These are phyloP conservation scores for Salvelinus namaycush DNA, from an alignment of 2,113 vertebrate species.

Conservation along the genomic window DNA sequence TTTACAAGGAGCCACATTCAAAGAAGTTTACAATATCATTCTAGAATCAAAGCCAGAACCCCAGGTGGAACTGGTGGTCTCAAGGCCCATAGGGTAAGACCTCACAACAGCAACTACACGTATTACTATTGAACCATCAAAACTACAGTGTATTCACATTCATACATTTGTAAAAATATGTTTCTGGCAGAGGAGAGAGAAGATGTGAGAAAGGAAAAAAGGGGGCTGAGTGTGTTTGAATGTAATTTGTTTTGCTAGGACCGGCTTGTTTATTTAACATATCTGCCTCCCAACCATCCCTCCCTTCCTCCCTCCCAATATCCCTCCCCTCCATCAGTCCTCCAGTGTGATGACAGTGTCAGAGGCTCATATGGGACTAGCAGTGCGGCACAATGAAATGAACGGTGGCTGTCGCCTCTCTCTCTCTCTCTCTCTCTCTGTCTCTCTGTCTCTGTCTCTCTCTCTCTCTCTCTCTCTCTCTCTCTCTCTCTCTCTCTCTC, in stretches of 20 bases:
- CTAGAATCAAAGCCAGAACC: constrained; percentile 98
- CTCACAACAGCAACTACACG: not conserved
- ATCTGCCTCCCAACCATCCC: constrained; percentile 4
- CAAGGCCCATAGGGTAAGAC: constrained; percentile 94
- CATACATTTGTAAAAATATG: too few relatives aligned
- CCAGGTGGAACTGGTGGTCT: constrained; percentile 97
- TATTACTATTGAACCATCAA: not conserved
- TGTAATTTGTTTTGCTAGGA: constrained; percentile 5
- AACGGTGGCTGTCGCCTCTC: not conserved
- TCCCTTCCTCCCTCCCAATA: constrained; percentile 8
- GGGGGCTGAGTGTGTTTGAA: constrained; percentile 2
- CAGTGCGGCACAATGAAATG: not conserved
- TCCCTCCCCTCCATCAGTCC: constrained; percentile 2
- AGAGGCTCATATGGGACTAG: constrained; percentile 5
- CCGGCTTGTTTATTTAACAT: constrained; percentile 29
- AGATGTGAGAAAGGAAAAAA: not conserved
- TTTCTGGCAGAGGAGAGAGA: not conserved
- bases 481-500: not conserved
- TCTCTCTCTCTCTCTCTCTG: not conserved
- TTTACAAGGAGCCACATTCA: constrained; percentile 98
- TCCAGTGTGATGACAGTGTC: not conserved
- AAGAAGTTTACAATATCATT: constrained; percentile 99
- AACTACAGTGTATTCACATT: not conserved
- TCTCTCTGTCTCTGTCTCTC: constrained; percentile 27
- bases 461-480: not conserved